Evolutionary conservation across 2,797 vertebrate genomes (phyloP), one percentile per base, ranked within the genome.

Genomic region (Scolopax rusticola): DNA sequence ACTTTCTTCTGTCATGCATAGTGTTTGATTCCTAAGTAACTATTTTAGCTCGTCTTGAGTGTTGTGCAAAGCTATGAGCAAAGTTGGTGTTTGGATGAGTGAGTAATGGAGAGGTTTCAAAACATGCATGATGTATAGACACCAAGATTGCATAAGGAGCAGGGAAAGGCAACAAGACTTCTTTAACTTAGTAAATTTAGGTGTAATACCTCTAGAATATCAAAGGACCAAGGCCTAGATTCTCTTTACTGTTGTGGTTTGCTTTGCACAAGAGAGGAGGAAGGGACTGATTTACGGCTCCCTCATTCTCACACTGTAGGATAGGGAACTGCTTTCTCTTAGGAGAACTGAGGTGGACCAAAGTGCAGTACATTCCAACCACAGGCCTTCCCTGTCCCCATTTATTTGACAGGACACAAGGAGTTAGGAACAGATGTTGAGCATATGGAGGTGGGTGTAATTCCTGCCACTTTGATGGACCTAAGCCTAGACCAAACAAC

Each of bases 81-180:
- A 83, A 59, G 36, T 20, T 60, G 38, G 16, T 32, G 11, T 54
- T 82, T 60, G 48, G n/a, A 9, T 75, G 27, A 68, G 23, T 13
- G 15, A 63, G 47, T 47, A 38, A 78, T 54, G 30, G 24, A 69
- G 50, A 65, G 27, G 6, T 73, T 76, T 87, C 63, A 67, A 57
- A 63, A 43, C 4, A 3, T 21, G 14, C 3, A 0, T 15, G 6
- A 9, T 27, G 18, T 5, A 2, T 15, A 60, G 41, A 38, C 28
- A 59, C 8, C 28, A 45, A 36, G 12, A 28, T 3, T 63, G 19
- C 20, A 11, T 47, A 50, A 88, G 75, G 54, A 45, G 11, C 30
- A 41, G 43, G 33, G 47, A 54, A 54, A 76, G 21, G 27, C 24
- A 90, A 32, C 12, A 70, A 84, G 33, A 23, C 21, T 43, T 16